A percentile compares a stretch with the other conserved stretches of the same genome.
phyloP scores from a whole-genome alignment of 2,888 invertebrate species.

The Tipula unca region DNA sequence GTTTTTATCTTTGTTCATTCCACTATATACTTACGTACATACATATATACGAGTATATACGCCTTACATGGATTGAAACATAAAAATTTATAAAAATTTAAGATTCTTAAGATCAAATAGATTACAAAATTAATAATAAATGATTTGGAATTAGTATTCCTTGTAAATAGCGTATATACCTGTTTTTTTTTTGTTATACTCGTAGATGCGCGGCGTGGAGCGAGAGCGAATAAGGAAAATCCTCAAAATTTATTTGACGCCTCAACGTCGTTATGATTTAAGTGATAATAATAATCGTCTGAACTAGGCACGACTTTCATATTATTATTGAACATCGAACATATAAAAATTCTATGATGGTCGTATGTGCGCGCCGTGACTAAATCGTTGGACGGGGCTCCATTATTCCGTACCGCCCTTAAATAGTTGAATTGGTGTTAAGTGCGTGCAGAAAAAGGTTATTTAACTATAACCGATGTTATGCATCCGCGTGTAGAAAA shows the following conservation, averaged over 20 bases:
- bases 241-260: background rate
- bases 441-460: no score
- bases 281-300: background rate
- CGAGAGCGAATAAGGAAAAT: background rate
- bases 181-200: background rate
- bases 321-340: background rate
- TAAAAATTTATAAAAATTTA: background rate
- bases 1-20: background rate
- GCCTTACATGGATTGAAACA: background rate
- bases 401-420: no score
- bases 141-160: background rate
- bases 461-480: no score
- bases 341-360: background rate
- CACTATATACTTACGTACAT: background rate
- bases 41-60: background rate
- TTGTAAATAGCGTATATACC: background rate
- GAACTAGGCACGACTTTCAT: background rate
- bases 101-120: conserved; percentile 8
- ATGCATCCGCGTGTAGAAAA: no score
- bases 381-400: no score
- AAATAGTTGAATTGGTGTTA: no score
- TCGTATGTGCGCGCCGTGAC: no score
- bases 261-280: background rate
- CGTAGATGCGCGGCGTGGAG: background rate
- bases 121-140: conserved; percentile 14